phyloP scores from a whole-genome alignment of 2,888 invertebrate species.

The Ecliptopera silaceata region DNA sequence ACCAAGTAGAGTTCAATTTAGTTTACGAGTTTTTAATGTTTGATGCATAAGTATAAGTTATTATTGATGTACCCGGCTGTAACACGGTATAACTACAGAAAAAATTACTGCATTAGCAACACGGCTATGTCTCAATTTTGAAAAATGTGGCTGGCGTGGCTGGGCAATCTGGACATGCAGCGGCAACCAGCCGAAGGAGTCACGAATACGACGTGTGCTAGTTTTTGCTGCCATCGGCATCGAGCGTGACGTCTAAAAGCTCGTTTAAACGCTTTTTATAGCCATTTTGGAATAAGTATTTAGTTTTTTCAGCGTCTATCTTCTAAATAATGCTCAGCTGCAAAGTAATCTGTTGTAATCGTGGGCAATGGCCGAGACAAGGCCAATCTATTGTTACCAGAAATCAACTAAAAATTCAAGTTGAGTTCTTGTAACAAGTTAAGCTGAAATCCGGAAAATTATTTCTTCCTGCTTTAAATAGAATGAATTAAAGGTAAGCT shows the following conservation, averaged over 20 bases:
- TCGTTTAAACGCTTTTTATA: slow-evolving; percentile 77
- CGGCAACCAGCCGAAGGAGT: slow-evolving; percentile 42
- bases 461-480: background rate
- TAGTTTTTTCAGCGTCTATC: slow-evolving; percentile 58
- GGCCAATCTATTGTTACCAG: slow-evolving; percentile 57
- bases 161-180: slow-evolving; percentile 34
- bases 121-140: slow-evolving; percentile 37
- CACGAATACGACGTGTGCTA: slow-evolving; percentile 63
- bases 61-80: background rate
- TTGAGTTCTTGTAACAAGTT: slow-evolving; percentile 16
- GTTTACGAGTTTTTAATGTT: too few species aligned
- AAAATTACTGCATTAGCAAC: slow-evolving; percentile 31
- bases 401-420: slow-evolving; percentile 42
- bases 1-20: too few species aligned
- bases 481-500: background rate
- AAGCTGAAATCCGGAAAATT: background rate
- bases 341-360: slow-evolving; percentile 60
- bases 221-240: slow-evolving; percentile 67
- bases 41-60: background rate
- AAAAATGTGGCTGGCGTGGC: slow-evolving; percentile 30
- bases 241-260: slow-evolving; percentile 77
- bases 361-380: slow-evolving; percentile 65
- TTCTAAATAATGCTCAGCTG: slow-evolving; percentile 65
- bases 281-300: slow-evolving; percentile 60
- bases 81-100: slow-evolving; percentile 22